A percentile compares a stretch with the other conserved stretches of the same genome.
These are phyloP conservation scores for Dromaius novaehollandiae DNA, from an alignment of 2,113 vertebrate genomes.

Conservation along the genomic window DNA sequence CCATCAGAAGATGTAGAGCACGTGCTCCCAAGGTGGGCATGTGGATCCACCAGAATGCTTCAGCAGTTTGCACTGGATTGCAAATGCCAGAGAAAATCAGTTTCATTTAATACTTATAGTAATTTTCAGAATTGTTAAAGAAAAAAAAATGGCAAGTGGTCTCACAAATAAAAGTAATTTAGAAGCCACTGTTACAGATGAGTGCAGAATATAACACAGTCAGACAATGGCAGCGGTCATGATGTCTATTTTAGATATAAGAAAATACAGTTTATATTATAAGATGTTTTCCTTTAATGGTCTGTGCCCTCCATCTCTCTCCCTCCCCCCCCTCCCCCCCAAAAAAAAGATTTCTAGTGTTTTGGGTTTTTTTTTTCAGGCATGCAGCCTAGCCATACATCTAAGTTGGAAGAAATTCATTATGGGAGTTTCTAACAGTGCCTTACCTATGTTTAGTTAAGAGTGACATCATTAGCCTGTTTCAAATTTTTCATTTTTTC, in stretches of 20 bases:
- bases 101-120: background rate
- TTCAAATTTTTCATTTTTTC: conserved; percentile 29
- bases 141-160: background rate
- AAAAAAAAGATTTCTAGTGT: too few relatives aligned
- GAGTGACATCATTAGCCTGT: conserved; percentile 35
- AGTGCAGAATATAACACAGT: background rate
- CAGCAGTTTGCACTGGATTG: background rate
- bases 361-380: background rate
- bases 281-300: background rate
- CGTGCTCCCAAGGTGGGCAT: background rate
- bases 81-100: background rate
- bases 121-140: background rate
- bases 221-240: background rate
- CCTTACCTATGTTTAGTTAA: background rate
- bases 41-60: background rate
- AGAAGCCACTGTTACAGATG: background rate
- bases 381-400: background rate
- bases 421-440: background rate
- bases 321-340: too few relatives aligned
- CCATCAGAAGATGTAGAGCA: background rate
- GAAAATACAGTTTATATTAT: background rate
- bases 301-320: background rate
- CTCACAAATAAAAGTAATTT: background rate
- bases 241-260: background rate
- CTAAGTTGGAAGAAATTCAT: background rate